phyloP scores from a whole-genome alignment of 1,140 invertebrate species.

The Leptinotarsa defecta region DNA sequence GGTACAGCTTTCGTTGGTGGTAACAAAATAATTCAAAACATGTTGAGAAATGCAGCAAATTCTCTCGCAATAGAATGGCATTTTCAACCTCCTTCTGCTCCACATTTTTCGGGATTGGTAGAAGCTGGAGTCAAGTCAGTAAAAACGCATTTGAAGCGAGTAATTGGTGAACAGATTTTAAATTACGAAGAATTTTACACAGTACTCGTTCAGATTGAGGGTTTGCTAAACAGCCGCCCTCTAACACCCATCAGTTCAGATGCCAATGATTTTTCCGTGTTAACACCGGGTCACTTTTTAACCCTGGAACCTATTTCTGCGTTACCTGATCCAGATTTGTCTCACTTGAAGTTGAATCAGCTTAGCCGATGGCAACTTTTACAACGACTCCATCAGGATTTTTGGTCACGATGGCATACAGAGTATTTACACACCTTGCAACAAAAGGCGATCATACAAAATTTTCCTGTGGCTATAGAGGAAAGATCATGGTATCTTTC shows the following conservation, averaged over 20 bases:
- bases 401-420: constrained; percentile 50
- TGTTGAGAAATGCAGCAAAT: constrained; percentile 8
- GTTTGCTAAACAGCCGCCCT: constrained; percentile 16
- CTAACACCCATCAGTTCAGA: constrained; percentile 7
- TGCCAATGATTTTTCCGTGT: not conserved
- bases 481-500: no score
- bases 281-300: constrained; percentile 19
- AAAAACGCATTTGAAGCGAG: constrained; percentile 1
- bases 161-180: not conserved
- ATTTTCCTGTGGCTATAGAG: no score
- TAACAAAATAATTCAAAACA: constrained; percentile 13
- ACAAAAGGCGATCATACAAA: constrained; percentile 38
- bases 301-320: constrained; percentile 12
- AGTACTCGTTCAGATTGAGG: not conserved
- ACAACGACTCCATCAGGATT: constrained; percentile 43
- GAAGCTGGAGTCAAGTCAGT: constrained; percentile 16
- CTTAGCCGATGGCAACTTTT: constrained; percentile 41
- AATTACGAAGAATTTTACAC: constrained; percentile 22
- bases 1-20: constrained; percentile 53
- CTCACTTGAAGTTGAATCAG: not conserved
- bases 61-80: not conserved
- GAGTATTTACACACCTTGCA: constrained; percentile 52
- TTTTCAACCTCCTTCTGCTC: constrained; percentile 12
- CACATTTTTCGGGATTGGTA: constrained; percentile 12
- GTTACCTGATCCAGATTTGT: constrained; percentile 17